Base-by-base conservation (phyloP, 2,888 invertebrate species). In the Frankliniella intonsa region DNA sequence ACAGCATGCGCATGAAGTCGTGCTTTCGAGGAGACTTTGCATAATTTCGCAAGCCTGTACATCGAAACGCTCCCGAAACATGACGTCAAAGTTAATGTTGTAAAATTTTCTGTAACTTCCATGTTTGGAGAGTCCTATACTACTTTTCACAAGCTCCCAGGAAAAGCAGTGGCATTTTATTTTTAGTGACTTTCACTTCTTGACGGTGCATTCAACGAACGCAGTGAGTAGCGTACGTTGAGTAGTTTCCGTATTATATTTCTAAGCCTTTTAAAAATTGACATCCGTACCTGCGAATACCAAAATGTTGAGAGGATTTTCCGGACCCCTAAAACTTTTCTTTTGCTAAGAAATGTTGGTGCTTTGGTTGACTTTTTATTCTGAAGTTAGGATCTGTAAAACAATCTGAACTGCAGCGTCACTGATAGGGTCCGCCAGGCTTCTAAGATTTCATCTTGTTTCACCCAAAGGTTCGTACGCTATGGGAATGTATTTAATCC, bases 141-240 rank as follows among this genome's bases (percentile, higher is more conserved):
- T 25, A 11, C n/a, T 76, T 69, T 12, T 76, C 10, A 25, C 69
- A 76, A 76, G 9, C 9, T 22, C 12, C 69, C 12, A 8, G 22
- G 11, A 76, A 10, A 76, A 25, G 2, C 38, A 38, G 38, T 38
- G 38, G 22, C n/a, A 76, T 76, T 76, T 76, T 76, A 76, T 76
- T 76, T 76, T 76, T 76, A 76, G 69, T 76, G 69, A 76, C 69
- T 76, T 76, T 76, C 69, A 76, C 69, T 76, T 25, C 22, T 12
- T 25, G 8, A 76, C 25, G 22, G 22, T 25, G 69, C 22, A 69
- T 25, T 76, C 25, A 76, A 76, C 69, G 25, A 22, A 76, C 69
- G 69, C 69, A 76, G 69, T 76, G 25, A 76, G 69, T 76, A 76
- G 12, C 22, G 69, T 55, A 55, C 22, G 25, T 22, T 76, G 69